Percentiles rank a stretch among this genome's conserved stretches.
Conservation (phyloP, 1,140 invertebrate species). For the Micrasema longulum region DNA sequence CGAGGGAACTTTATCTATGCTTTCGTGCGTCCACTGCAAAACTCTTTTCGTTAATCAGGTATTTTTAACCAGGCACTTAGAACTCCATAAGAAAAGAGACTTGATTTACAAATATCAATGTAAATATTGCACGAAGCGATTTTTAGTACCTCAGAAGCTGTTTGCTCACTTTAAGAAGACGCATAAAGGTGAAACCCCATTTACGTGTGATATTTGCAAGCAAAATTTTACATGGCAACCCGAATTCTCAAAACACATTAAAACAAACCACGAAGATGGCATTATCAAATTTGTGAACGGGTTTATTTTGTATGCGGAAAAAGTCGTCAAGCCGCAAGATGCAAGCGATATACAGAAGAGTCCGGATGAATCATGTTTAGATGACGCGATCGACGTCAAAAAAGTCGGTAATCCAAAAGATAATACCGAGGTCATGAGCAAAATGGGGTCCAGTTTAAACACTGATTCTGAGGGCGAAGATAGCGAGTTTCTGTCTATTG, state of each 20-base stretch:
- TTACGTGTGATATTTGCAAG: conserved; percentile 6
- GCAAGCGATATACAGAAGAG: too few species aligned
- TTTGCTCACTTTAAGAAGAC: conserved; percentile 14
- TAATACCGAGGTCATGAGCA: too few species aligned
- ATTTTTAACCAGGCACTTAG: not conserved
- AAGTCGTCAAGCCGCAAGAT: not conserved
- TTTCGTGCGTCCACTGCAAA: not conserved
- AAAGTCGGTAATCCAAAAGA: too few species aligned
- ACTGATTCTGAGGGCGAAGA: not conserved
- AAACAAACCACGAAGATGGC: conserved; percentile 1
- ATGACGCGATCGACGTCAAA: too few species aligned
- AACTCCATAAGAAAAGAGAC: not conserved
- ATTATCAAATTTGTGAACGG: conserved; percentile 2
- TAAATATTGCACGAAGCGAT: conserved; percentile 7
- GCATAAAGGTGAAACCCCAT: conserved; percentile 7
- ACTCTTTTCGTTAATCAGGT: conserved; percentile 1
- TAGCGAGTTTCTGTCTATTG: not conserved
- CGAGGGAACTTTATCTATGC: not conserved
- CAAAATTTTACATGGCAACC: not conserved
- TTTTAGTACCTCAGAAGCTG: not conserved
- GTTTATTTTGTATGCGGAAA: conserved; percentile 2
- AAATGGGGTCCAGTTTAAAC: too few species aligned
- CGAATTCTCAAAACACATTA: conserved; percentile 15
- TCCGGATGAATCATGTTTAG: too few species aligned
- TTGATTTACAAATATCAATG: conserved; percentile 14